A percentile compares a stretch with the other conserved stretches of the same genome.
These are phyloP conservation scores for Falco columbarius DNA, from an alignment of 2,797 vertebrate species.

Conservation along the genomic window DNA sequence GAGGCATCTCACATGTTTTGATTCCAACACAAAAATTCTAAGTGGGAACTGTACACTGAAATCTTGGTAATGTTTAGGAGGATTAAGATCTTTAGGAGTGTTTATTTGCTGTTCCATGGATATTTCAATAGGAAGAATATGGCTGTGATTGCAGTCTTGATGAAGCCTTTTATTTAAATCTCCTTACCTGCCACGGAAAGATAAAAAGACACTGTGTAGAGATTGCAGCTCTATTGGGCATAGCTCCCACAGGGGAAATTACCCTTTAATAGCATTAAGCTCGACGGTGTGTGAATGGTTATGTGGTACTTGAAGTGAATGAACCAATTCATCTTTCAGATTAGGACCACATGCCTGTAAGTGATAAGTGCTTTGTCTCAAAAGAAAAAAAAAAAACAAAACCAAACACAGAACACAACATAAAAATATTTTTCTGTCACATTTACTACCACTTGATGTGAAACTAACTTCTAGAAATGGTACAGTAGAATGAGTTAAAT, in stretches of 20 bases:
- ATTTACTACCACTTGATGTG: constrained; percentile 6
- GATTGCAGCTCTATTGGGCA: constrained; percentile 27
- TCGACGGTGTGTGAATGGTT: constrained; percentile 71
- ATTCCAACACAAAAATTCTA: background rate
- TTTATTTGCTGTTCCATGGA: constrained; percentile 9
- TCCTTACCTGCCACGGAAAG: constrained; percentile 56
- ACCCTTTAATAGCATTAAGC: constrained; percentile 66
- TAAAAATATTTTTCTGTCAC: constrained; percentile 30
- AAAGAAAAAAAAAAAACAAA: background rate
- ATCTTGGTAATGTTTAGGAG: background rate
- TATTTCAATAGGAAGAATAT: constrained; percentile 43
- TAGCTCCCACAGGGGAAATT: constrained; percentile 72
- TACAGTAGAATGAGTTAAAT: background rate
- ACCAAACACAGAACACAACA: background rate
- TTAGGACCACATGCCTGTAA: constrained; percentile 55
- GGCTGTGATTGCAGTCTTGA: constrained; percentile 10
- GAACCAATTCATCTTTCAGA: constrained; percentile 69
- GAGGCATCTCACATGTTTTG: background rate
- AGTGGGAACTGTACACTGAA: background rate
- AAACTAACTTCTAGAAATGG: constrained; percentile 3
- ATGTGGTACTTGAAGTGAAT: constrained; percentile 67
- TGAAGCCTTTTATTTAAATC: constrained; percentile 61
- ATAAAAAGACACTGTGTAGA: constrained; percentile 37
- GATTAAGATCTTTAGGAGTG: background rate
- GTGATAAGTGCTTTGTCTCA: constrained; percentile 48